Conservation (phyloP, 2,113 vertebrate species). For the Cochlearius cochlearius region DNA sequence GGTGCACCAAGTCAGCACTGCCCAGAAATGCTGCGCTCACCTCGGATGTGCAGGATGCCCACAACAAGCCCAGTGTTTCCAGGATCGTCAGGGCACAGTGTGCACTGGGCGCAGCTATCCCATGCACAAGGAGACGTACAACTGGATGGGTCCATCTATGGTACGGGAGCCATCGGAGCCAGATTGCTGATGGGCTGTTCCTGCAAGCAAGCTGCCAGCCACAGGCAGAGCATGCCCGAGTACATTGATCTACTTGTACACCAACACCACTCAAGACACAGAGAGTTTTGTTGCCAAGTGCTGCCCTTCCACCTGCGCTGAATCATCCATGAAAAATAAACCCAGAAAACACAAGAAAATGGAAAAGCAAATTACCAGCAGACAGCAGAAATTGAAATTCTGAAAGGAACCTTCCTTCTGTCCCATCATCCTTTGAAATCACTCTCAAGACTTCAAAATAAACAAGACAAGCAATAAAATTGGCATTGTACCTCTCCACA, state of each 20-base stretch:
- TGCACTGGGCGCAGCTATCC: not conserved
- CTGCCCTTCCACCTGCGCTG: not conserved
- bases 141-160: not conserved
- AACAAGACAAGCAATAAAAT: not conserved
- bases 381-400: not conserved
- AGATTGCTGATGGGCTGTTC: not conserved
- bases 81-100: not conserved
- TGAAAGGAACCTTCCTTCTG: not conserved
- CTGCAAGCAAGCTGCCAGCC: not conserved
- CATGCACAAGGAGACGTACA: not conserved
- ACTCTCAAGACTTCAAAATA: not conserved
- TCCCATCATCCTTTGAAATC: not conserved
- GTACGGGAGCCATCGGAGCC: not conserved
- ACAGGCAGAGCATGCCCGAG: not conserved
- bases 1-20: not conserved
- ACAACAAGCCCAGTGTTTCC: not conserved
- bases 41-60: not conserved
- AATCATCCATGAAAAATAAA: not conserved
- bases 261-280: no score
- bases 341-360: not conserved
- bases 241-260: not conserved
- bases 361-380: not conserved
- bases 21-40: not conserved
- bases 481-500: not conserved
- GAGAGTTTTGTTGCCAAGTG: not conserved